Base-by-base conservation (phyloP, 2,113 vertebrate species). In the Oncorhynchus kisutch region DNA sequence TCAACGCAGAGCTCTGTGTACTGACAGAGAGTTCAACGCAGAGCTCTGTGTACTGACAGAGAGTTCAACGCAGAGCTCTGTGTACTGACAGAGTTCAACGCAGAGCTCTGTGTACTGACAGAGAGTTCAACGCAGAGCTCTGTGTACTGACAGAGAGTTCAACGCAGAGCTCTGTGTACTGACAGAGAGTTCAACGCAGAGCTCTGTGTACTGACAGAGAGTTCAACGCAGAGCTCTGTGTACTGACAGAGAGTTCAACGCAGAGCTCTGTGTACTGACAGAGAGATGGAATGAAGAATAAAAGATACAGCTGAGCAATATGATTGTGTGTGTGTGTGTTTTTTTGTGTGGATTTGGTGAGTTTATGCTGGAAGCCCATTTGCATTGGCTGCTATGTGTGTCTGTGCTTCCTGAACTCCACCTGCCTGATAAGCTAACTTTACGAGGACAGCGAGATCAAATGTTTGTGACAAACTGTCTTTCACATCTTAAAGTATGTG, bases 251-350 rank as follows among this genome's bases (percentile, higher is more conserved):
- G 29, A 29, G 29, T 29, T 29, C 29, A 29, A 29, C 29, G 29
- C 3, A 4, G 29, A 76, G 88, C 90, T 88, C 77, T 88, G 89
- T 86, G 83, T 80, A 48, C 51, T 82, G 76, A 84, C 5, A 31
- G 79, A 84, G 79, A 84, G 70, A 45, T 71, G 74, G 84, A 82
- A 67, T 83, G 74, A 81, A 72, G 85, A 94, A 94, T 93, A 91
- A 94, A 94, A 79, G 80, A 86, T 81, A 73, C 69, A 82, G 82
- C 80, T 90, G 74, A 90, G 78, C 73, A 91, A 89, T 74, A 80
- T 24, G 2, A 45, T 31, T 0, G 13, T n/a, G 29, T 76, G 34
- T 82, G 65, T 74, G 79, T 68, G 3, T 27, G 25, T 54, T 78
- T 72, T 70, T 76, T 84, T 70, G 67, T 74, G 66, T 79, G 69